phyloP scores from a whole-genome alignment of 2,113 vertebrate genomes.

The Dasyurus viverrinus region DNA sequence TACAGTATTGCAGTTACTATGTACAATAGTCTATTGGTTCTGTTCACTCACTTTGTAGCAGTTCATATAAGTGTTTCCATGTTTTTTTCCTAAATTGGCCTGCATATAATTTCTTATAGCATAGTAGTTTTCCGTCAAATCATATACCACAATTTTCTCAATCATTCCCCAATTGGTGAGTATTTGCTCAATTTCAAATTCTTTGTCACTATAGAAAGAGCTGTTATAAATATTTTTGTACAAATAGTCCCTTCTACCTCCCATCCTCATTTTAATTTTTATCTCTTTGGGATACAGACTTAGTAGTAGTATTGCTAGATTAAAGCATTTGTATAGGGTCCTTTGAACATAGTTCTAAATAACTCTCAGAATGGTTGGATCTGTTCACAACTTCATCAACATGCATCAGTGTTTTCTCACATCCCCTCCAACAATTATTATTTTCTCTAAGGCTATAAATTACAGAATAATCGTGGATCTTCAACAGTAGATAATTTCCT shows the following conservation, averaged over 20 bases:
- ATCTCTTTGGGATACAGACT: background rate
- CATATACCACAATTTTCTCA: background rate
- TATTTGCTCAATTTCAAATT: background rate
- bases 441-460: background rate
- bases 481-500: background rate
- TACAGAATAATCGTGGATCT: background rate
- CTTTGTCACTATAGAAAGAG: background rate
- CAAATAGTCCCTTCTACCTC: background rate
- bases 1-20: background rate
- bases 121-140: background rate
- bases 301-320: background rate
- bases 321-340: background rate
- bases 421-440: background rate
- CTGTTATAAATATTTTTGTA: too few relatives aligned
- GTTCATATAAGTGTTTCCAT: background rate
- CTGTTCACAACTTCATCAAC: background rate
- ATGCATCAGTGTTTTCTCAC: background rate
- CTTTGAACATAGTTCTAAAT: too few relatives aligned
- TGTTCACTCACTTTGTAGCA: background rate
- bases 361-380: background rate
- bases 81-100: background rate
- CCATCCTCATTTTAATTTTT: background rate
- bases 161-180: background rate
- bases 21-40: background rate
- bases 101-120: background rate